phyloP scores from a whole-genome alignment of 2,113 vertebrate species.

The Baryphthengus martii region DNA sequence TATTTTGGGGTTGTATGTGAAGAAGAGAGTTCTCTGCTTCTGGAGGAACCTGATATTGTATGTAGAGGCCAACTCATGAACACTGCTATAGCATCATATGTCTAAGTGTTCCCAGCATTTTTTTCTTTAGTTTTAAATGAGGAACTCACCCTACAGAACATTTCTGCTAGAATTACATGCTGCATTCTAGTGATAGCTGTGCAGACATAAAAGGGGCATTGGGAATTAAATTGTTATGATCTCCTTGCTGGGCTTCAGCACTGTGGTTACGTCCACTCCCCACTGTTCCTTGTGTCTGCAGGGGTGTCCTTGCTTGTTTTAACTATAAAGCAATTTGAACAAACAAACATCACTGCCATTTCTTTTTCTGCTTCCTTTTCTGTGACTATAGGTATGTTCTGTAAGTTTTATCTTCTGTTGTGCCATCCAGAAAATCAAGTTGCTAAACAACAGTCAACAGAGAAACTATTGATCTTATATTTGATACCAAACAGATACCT shows the following conservation, averaged over 20 bases:
- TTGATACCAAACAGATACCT: not conserved
- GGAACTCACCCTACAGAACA: not conserved
- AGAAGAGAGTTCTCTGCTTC: not conserved
- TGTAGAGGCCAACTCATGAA: not conserved
- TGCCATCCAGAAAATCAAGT: not conserved
- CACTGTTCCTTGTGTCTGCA: accelerated
- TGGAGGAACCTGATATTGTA: not conserved
- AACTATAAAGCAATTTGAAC: not conserved
- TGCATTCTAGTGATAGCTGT: not conserved
- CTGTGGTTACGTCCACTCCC: not conserved
- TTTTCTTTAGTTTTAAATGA: not conserved
- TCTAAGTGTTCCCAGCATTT: not conserved
- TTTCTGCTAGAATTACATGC: not conserved
- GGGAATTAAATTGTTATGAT: not conserved
- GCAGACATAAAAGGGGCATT: not conserved
- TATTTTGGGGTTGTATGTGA: not conserved
- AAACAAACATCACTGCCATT: not conserved
- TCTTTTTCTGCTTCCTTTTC: not conserved
- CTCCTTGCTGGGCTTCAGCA: not conserved
- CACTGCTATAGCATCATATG: not conserved
- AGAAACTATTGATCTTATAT: not conserved
- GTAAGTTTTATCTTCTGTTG: not conserved
- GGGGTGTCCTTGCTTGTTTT: not conserved
- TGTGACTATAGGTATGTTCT: not conserved
- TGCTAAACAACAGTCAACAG: not conserved